phyloP scores from a whole-genome alignment of 1,140 invertebrate genomes.

The Anoplolepis gracilipes region DNA sequence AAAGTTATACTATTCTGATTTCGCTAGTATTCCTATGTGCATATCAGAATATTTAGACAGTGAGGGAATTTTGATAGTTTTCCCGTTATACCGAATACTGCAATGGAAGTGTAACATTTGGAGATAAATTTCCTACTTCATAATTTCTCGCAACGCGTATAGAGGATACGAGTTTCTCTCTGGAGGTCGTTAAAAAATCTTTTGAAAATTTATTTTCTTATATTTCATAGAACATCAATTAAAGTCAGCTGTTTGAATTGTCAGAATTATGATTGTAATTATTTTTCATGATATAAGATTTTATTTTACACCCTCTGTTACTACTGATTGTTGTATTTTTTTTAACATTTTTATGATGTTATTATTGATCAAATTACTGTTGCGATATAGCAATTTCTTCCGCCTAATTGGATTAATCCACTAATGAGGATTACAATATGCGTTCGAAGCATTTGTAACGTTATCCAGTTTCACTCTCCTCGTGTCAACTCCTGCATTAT shows the following conservation, averaged over 20 bases:
- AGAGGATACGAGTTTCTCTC: too few species aligned
- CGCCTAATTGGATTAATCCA: neutral
- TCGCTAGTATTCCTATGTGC: neutral
- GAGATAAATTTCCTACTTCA: neutral
- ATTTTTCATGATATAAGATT: neutral
- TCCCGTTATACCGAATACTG: neutral
- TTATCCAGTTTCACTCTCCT: neutral
- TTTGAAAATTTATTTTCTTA: neutral
- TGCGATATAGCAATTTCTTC: neutral
- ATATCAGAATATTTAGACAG: neutral
- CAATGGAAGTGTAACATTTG: neutral
- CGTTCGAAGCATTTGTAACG: neutral
- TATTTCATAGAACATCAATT: neutral
- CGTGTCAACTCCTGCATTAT: neutral
- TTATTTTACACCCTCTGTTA: neutral
- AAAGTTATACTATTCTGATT: conserved; percentile 24
- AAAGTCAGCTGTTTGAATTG: neutral
- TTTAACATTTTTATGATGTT: neutral
- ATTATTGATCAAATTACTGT: neutral
- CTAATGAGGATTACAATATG: neutral
- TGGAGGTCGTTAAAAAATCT: neutral
- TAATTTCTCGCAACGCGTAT: neutral
- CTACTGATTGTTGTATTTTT: neutral
- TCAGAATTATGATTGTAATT: neutral
- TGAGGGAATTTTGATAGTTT: conserved; percentile 22